phyloP scores from a whole-genome alignment of 2,113 vertebrate species.

The Mobula birostris region DNA sequence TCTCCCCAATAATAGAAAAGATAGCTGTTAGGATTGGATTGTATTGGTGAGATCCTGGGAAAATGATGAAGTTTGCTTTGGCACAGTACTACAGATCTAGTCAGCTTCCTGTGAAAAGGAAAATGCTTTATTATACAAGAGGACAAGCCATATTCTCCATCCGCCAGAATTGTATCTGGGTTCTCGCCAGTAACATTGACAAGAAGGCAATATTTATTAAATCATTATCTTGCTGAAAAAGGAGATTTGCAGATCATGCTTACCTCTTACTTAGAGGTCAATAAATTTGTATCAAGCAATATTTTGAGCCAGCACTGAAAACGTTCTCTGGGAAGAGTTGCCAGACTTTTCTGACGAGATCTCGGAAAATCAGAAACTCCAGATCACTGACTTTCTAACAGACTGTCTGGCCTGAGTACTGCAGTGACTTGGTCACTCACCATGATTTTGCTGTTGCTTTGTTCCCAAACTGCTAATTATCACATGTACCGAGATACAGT shows the following conservation, averaged over 20 bases:
- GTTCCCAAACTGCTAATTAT: not conserved
- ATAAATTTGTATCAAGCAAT: not conserved
- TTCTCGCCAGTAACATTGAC: not conserved
- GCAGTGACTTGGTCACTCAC: not conserved
- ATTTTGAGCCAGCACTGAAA: slow-evolving; percentile 1
- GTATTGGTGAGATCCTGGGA: not conserved
- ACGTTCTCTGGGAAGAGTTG: not conserved
- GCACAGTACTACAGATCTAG: not conserved
- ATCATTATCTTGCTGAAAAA: not conserved
- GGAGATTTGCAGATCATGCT: not conserved
- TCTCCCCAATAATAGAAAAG: not conserved
- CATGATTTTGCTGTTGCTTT: not conserved
- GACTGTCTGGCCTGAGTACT: not conserved
- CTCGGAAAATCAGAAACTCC: not conserved
- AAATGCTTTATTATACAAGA: not conserved
- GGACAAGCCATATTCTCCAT: no score
- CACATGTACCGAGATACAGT: no score
- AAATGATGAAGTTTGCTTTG: not conserved
- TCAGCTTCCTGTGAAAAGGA: not conserved
- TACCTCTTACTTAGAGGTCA: not conserved
- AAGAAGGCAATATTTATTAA: no score
- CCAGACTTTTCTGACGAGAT: not conserved
- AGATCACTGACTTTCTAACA: not conserved
- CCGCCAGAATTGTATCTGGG: not conserved
- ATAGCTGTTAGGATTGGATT: not conserved